Evolutionary conservation across 35 echinoderm and acorn worm species (phyloP), one percentile per base, ranked within the genome.

Genomic region (Hemicentrotus pulcherrimus): DNA sequence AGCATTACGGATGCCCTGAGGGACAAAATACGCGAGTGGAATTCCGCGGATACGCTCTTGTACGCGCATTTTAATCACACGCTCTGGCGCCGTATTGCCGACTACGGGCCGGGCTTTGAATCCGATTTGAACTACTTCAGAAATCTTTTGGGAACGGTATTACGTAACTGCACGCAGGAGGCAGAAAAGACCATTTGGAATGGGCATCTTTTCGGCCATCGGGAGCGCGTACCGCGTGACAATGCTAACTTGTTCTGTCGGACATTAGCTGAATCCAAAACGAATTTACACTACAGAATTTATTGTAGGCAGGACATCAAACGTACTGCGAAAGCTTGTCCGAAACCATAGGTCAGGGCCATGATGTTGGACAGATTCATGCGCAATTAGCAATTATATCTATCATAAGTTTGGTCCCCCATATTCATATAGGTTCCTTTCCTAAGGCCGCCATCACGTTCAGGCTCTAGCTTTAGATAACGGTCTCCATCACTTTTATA

Each of bases 61-160:
- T 97, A 97, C 86, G 16, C 88, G 3, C 35, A 95, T 31, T 97
- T 97, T 85, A 97, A 97, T 47, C 91, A 61, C 47, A 95, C 97
- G 4, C 86, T 97, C 9, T 97, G 97, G 97, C 86, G 31, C 47
- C 94, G 71, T 92, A 95, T 97, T 48, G 70, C 55, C 22, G 94
- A 95, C 22, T 97, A 96, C 47, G 97, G 97, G 0, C 92, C 95
- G 6, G 48, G 50, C 1, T 97, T 97, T 95, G 22, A 92, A 12
- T 32, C 16, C 9, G 97, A 97, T 88, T 52, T 97, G 32, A 85
- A 47, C 32, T 94, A 97, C 91, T 97, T 97, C 18, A 78, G 24
- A n/a, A 78, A n/a, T 78, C 22, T 78, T n/a, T n/a, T 78, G 65
- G 65, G 19, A 78, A 28, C 22, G 19, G 19, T 78, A 78, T 78